A percentile compares a stretch with the other conserved stretches of the same genome.
phyloP scores from a whole-genome alignment of 2,113 vertebrate species.

The Mesoclemmys tuberculata region DNA sequence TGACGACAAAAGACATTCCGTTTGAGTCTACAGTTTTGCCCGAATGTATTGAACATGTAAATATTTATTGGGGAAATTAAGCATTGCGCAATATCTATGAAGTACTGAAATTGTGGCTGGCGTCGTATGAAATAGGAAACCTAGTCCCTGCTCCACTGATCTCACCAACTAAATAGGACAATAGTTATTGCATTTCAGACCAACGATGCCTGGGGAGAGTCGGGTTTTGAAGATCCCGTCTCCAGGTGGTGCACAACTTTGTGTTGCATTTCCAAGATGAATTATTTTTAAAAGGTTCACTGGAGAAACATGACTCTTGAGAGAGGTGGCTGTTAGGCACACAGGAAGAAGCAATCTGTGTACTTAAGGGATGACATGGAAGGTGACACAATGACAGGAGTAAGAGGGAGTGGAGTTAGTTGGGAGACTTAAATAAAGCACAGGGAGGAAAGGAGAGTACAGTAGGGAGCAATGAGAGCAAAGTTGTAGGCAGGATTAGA shows the following conservation, averaged over 20 bases:
- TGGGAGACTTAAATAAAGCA: background rate
- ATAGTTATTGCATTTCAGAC: background rate
- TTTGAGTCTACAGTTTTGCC: background rate
- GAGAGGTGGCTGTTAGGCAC: background rate
- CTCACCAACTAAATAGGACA: background rate
- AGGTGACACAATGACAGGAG: background rate
- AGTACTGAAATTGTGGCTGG: slow-evolving; percentile 8
- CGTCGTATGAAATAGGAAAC: slow-evolving; percentile 40
- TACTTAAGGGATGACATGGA: background rate
- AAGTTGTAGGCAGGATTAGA: background rate
- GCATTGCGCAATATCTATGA: slow-evolving; percentile 7
- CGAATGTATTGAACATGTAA: slow-evolving; percentile 30
- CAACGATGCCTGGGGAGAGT: background rate
- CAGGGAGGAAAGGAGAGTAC: background rate
- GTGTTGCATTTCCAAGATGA: background rate
- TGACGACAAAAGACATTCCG: background rate
- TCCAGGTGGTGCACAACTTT: background rate
- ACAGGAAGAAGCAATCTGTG: background rate
- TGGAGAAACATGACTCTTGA: rapidly evolving
- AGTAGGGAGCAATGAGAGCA: background rate
- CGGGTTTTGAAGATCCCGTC: background rate
- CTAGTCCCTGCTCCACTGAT: slow-evolving; percentile 15
- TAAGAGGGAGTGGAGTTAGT: background rate
- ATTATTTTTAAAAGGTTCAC: background rate
- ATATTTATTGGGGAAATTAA: slow-evolving; percentile 54